Evolutionary conservation across 1,140 invertebrate species (phyloP).

Genomic region (Gonatopus flavifemur): DNA sequence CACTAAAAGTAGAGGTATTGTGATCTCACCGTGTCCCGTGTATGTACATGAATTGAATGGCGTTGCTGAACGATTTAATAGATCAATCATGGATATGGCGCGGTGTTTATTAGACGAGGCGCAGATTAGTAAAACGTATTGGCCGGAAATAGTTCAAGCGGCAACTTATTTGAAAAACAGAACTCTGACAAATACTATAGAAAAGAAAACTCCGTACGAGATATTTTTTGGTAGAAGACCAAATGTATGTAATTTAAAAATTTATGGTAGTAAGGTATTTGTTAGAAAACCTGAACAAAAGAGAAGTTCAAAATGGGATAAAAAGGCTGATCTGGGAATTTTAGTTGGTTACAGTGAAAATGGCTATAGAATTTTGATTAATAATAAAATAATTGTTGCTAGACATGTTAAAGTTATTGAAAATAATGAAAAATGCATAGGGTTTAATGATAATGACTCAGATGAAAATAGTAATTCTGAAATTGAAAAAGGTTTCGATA

Average conservation of each 20-base stretch:
- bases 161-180: too few relatives aligned
- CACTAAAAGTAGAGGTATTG: too few relatives aligned
- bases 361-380: not conserved
- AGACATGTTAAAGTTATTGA: too few relatives aligned
- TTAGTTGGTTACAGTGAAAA: not conserved
- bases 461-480: too few relatives aligned
- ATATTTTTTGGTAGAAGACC: not conserved
- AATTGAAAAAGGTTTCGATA: too few relatives aligned
- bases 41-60: not conserved
- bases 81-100: not conserved
- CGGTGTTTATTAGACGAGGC: not conserved
- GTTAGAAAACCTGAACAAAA: not conserved
- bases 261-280: not conserved
- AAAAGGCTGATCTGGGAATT: not conserved
- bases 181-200: not conserved
- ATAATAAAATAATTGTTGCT: not conserved
- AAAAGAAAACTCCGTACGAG: not conserved
- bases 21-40: too few relatives aligned
- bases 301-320: not conserved
- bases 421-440: too few relatives aligned
- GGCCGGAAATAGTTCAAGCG: not conserved
- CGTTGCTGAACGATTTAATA: not conserved
- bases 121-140: not conserved
- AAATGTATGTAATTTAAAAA: not conserved
- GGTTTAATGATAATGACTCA: too few relatives aligned